Conservation (phyloP, 2,888 invertebrate genomes). For the Dicranocentrus wangi region DNA sequence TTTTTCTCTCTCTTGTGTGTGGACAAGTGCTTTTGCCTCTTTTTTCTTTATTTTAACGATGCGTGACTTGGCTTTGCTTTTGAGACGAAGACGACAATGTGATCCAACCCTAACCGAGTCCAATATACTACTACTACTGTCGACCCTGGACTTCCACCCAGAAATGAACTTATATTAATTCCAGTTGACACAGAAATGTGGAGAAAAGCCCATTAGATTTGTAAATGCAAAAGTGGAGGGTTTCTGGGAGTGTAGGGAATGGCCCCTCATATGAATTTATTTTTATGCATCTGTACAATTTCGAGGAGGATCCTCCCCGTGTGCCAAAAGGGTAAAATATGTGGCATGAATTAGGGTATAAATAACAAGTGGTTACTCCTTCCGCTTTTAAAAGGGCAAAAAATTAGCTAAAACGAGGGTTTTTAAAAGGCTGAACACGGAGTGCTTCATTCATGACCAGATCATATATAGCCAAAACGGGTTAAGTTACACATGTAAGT, state of each 20-base stretch:
- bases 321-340: neutral
- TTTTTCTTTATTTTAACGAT: conserved; percentile 30
- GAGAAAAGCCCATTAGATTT: too few species aligned
- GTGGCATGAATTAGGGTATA: neutral
- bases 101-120: too few species aligned
- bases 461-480: too few species aligned
- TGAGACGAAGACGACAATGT: neutral
- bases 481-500: too few species aligned
- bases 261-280: neutral
- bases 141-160: too few species aligned
- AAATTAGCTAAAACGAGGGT: too few species aligned
- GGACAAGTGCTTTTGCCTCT: conserved; percentile 1
- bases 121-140: too few species aligned
- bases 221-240: too few species aligned
- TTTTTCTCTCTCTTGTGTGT: neutral
- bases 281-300: neutral
- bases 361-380: conserved; percentile 16
- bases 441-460: too few species aligned
- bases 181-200: conserved; percentile 23
- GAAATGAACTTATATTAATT: conserved; percentile 12
- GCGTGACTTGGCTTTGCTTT: conserved; percentile 38
- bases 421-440: too few species aligned
- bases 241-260: neutral
- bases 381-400: too few species aligned
- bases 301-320: neutral